Percentiles rank a stretch among this genome's conserved stretches.
phyloP scores from a whole-genome alignment of 2,797 vertebrate species.

The Sarcophilus harrisii region DNA sequence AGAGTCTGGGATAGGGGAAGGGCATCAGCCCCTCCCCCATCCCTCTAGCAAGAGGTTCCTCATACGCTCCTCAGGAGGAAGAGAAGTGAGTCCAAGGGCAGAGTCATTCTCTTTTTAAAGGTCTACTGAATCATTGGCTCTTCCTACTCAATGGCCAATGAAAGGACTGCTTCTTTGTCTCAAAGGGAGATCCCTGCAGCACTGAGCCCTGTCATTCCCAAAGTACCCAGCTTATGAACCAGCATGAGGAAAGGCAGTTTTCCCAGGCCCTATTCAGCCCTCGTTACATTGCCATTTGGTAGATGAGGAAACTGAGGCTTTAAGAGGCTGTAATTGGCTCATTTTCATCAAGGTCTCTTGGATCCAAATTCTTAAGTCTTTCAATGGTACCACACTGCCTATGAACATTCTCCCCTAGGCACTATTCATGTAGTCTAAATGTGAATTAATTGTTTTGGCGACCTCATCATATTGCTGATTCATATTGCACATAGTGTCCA shows the following conservation, averaged over 20 bases:
- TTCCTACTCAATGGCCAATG: background rate
- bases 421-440: background rate
- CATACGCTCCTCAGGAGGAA: background rate
- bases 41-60: background rate
- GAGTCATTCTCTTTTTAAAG: background rate
- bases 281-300: conserved; percentile 10
- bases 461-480: background rate
- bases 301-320: conserved; percentile 54
- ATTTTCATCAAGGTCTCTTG: conserved; percentile 3
- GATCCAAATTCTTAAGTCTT: background rate
- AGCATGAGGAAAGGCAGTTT: background rate
- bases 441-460: background rate
- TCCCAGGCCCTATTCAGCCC: background rate
- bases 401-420: background rate
- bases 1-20: background rate
- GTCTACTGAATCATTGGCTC: background rate
- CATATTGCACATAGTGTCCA: background rate
- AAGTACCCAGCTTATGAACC: background rate
- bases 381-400: background rate
- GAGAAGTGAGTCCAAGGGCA: background rate
- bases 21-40: background rate
- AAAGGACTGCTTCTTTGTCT: background rate
- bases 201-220: background rate
- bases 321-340: conserved; percentile 18
- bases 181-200: background rate